phyloP scores from a whole-genome alignment of 2,888 invertebrate genomes.

The Leucophora obtusa region DNA sequence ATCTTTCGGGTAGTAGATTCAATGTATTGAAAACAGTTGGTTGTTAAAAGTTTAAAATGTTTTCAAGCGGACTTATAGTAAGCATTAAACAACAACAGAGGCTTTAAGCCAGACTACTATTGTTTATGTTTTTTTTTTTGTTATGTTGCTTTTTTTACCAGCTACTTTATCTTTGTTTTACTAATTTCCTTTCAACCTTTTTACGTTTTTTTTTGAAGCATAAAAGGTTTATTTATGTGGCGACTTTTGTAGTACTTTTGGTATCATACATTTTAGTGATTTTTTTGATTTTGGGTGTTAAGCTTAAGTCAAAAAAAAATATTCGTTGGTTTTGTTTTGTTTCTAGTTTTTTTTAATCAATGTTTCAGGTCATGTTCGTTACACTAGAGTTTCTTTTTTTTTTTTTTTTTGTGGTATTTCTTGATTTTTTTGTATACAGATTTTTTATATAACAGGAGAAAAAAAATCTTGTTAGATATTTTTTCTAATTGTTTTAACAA shows the following conservation, averaged over 20 bases:
- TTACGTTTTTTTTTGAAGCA: slow-evolving; percentile 26
- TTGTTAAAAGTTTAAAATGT: slow-evolving; percentile 28
- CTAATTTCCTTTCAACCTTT: slow-evolving; percentile 41
- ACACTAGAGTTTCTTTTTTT: neutral
- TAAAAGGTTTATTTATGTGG: slow-evolving; percentile 22
- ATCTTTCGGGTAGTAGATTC: neutral
- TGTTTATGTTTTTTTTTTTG: slow-evolving; percentile 36
- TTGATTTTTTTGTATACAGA: slow-evolving; percentile 13
- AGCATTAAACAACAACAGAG: neutral
- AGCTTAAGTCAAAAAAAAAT: neutral
- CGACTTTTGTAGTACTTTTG: neutral
- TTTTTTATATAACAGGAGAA: neutral
- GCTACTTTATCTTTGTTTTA: slow-evolving; percentile 24
- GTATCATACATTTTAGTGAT: neutral
- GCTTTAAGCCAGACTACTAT: neutral
- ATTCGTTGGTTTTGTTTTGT: slow-evolving; percentile 5
- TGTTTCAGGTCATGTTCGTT: slow-evolving; percentile 38
- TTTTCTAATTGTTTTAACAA: slow-evolving; percentile 1
- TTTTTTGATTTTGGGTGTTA: slow-evolving; percentile 6
- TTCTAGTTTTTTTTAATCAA: slow-evolving; percentile 8
- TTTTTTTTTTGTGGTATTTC: slow-evolving; percentile 40
- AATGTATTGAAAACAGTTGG: slow-evolving; percentile 7
- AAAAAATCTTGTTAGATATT: neutral
- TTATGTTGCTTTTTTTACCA: slow-evolving; percentile 32
- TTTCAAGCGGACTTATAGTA: slow-evolving; percentile 1